These are phyloP conservation scores for Chelonoidis abingdonii DNA, from an alignment of 2,113 vertebrate genomes.

Conservation along the genomic window DNA sequence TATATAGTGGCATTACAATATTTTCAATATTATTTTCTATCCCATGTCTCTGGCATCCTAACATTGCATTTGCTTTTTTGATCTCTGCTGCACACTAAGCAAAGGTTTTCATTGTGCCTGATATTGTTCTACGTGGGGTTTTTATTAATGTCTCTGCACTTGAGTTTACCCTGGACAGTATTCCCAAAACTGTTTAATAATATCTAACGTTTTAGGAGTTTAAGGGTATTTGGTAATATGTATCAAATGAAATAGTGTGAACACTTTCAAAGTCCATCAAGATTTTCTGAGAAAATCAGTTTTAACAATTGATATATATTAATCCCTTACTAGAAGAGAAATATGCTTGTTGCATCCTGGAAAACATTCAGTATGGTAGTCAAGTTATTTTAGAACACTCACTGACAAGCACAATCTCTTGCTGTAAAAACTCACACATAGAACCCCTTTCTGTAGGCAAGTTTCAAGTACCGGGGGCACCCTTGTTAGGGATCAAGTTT, in stretches of 20 bases:
- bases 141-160: neutral
- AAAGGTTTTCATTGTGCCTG: neutral
- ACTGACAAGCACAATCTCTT: neutral
- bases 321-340: conserved; percentile 24
- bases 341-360: conserved; percentile 10
- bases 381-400: conserved; percentile 48
- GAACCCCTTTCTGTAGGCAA: neutral
- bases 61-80: fast-evolving
- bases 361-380: conserved; percentile 16
- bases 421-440: neutral
- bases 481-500: neutral
- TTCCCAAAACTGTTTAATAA: neutral
- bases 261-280: conserved; percentile 34
- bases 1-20: neutral
- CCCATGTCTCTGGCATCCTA: neutral
- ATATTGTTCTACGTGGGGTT: neutral
- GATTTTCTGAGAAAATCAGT: conserved; percentile 54
- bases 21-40: neutral
- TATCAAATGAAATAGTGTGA: conserved; percentile 41
- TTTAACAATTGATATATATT: conserved; percentile 58
- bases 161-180: neutral
- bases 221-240: conserved; percentile 13
- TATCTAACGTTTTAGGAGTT: conserved; percentile 21
- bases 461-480: neutral
- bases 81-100: neutral